Evolutionary conservation across 1,140 invertebrate species (phyloP).

Genomic region (Calycopis cecrops): DNA sequence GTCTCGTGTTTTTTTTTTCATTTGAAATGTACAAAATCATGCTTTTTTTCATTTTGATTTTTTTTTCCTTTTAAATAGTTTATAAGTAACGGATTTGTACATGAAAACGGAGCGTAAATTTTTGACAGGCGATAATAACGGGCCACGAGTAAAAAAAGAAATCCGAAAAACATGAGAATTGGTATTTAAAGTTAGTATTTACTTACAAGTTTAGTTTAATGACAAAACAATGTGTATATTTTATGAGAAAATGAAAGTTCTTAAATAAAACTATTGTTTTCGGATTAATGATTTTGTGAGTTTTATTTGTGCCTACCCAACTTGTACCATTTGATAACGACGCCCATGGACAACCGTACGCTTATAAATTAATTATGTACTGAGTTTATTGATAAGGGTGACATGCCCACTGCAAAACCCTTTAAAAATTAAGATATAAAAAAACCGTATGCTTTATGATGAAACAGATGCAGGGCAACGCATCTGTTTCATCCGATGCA

Average conservation of each 20-base stretch:
- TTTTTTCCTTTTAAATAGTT: slow-evolving; percentile 65
- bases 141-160: slow-evolving; percentile 30
- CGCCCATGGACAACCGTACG: too few relatives aligned
- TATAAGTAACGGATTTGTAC: slow-evolving; percentile 67
- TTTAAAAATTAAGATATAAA: too few relatives aligned
- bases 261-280: slow-evolving; percentile 75
- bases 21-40: slow-evolving; percentile 73
- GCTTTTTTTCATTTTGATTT: slow-evolving; percentile 67
- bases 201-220: slow-evolving; percentile 74
- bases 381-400: too few relatives aligned
- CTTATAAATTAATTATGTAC: too few relatives aligned
- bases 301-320: slow-evolving; percentile 51
- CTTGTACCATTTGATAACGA: not conserved
- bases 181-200: slow-evolving; percentile 75
- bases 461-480: too few relatives aligned
- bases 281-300: slow-evolving; percentile 64
- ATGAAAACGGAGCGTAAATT: slow-evolving; percentile 48
- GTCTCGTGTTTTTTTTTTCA: slow-evolving; percentile 56
- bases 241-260: slow-evolving; percentile 74
- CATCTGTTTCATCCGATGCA: too few relatives aligned
- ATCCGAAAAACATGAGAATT: slow-evolving; percentile 60
- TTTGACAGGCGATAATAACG: slow-evolving; percentile 47
- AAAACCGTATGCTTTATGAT: too few relatives aligned
- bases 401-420: too few relatives aligned
- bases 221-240: slow-evolving; percentile 75